Percentiles rank a stretch among this genome's conserved stretches.
Conservation (phyloP, 2,113 vertebrate species). For the Mirza zaza region DNA sequence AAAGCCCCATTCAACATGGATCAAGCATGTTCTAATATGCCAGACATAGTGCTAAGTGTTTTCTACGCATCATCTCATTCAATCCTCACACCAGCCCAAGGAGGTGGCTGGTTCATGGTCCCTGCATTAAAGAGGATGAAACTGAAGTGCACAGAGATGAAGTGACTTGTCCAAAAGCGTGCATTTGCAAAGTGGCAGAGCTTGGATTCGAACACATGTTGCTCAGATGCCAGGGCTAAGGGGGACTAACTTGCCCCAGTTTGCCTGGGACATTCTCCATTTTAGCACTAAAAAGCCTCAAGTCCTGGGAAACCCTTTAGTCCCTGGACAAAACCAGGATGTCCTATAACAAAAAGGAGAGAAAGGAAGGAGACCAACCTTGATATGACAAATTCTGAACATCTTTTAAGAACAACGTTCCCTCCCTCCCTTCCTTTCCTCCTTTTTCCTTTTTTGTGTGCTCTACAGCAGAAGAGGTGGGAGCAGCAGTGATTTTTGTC, state of each 20-base stretch:
- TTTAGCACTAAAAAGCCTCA: accelerated
- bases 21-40: accelerated
- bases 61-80: accelerated
- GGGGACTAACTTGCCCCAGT: background rate
- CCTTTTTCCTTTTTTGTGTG: too few relatives aligned
- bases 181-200: background rate
- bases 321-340: background rate
- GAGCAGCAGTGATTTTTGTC: too few relatives aligned
- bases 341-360: too few relatives aligned
- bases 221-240: accelerated
- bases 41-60: background rate
- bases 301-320: background rate
- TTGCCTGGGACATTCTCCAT: too few relatives aligned
- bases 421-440: too few relatives aligned
- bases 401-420: too few relatives aligned
- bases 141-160: background rate
- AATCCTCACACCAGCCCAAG: accelerated
- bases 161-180: background rate
- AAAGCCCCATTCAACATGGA: background rate
- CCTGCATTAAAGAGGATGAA: background rate
- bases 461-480: too few relatives aligned
- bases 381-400: too few relatives aligned
- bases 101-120: background rate
- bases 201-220: accelerated
- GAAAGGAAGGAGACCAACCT: too few relatives aligned